Conservation (phyloP, 2,888 invertebrate species). For the Trissolcus brochymenae region DNA sequence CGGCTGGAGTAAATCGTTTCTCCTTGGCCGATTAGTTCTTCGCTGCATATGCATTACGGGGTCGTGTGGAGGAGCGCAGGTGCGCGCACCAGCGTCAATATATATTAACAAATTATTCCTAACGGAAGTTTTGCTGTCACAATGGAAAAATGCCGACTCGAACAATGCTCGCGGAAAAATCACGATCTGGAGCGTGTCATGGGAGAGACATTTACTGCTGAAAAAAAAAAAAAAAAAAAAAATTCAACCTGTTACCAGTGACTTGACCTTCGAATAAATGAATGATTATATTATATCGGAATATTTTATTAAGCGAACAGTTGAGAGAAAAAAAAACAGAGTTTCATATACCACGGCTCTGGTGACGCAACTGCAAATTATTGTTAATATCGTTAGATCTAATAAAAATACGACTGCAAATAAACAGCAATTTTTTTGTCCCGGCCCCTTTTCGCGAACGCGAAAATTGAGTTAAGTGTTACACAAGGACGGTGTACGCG, state of each 20-base stretch:
- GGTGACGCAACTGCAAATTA: slow-evolving; percentile 1
- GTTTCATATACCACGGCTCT: neutral
- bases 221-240: too few relatives aligned
- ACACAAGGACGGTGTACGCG: slow-evolving; percentile 5
- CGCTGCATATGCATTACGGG: slow-evolving; percentile 46
- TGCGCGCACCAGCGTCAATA: slow-evolving; percentile 48
- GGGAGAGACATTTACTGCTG: neutral
- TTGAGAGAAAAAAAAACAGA: neutral
- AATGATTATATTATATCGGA: slow-evolving; percentile 39
- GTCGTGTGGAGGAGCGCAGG: slow-evolving; percentile 23
- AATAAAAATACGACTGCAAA: neutral
- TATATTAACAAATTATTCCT: slow-evolving; percentile 54
- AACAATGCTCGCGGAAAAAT: slow-evolving; percentile 40
- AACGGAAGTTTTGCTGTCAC: slow-evolving; percentile 50
- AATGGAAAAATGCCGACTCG: slow-evolving; percentile 29
- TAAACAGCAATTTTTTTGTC: neutral
- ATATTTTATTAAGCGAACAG: slow-evolving; percentile 17
- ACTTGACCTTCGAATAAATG: slow-evolving; percentile 46
- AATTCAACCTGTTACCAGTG: slow-evolving; percentile 27
- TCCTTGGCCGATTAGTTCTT: slow-evolving; percentile 56
- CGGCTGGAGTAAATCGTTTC: slow-evolving; percentile 54
- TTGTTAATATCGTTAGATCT: neutral
- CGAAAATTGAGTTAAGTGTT: slow-evolving; percentile 20
- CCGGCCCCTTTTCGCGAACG: neutral
- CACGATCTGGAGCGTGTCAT: slow-evolving; percentile 44